These are phyloP conservation scores for Zapus hudsonius DNA, from an alignment of 2,113 vertebrate genomes.

Conservation along the genomic window DNA sequence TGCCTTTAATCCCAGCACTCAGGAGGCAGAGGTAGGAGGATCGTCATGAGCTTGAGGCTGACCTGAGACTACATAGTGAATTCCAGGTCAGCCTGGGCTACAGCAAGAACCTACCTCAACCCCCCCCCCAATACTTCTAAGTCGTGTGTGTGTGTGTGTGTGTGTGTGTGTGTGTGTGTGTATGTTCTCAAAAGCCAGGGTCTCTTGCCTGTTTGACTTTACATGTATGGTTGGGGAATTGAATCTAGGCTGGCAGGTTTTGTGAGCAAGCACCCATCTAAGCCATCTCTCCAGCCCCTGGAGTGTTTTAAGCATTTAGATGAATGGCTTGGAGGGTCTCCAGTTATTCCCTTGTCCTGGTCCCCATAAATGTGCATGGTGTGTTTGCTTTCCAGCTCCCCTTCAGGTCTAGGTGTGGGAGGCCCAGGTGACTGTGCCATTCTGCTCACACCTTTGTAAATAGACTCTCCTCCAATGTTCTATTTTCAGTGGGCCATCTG, in stretches of 20 bases:
- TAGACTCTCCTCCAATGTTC: neutral
- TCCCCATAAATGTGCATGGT: neutral
- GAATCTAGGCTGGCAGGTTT: too few species aligned
- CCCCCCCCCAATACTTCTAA: neutral
- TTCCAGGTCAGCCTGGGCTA: too few species aligned
- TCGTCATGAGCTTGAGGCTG: too few species aligned
- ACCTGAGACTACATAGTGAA: too few species aligned
- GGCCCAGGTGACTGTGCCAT: neutral
- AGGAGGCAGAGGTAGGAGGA: too few species aligned
- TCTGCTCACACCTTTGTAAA: neutral
- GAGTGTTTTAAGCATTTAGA: conserved; percentile 24
- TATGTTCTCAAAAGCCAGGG: neutral
- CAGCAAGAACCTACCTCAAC: too few species aligned
- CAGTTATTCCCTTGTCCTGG: neutral
- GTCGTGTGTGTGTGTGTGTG: neutral
- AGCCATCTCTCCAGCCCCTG: too few species aligned
- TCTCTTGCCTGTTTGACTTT: too few species aligned
- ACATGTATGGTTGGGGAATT: too few species aligned
- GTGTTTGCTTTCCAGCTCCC: neutral
- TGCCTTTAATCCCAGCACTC: too few species aligned
- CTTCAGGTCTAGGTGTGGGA: neutral
- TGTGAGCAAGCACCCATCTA: neutral
- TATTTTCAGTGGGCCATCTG: conserved; percentile 47
- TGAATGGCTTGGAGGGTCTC: neutral
- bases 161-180: neutral